Evolutionary conservation across 2,113 vertebrate species (phyloP), one percentile per base, ranked within the genome.

Genomic region (Xiphophorus hellerii): DNA sequence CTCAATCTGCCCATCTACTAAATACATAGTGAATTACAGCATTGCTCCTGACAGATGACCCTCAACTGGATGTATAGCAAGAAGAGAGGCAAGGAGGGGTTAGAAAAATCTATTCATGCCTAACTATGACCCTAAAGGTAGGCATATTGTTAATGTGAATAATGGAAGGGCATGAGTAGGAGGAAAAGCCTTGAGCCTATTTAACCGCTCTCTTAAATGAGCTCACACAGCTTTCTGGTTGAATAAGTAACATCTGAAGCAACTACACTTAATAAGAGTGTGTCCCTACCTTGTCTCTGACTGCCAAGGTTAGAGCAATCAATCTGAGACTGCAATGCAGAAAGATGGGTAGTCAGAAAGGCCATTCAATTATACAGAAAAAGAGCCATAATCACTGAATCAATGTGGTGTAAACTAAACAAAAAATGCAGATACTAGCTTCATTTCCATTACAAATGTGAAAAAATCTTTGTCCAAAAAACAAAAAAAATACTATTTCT

Each of bases 231-330:
- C 65, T 66, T 73, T 72, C 58, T 62, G 62, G 74, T 83, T 79
- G 70, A 64, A 85, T 71, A 65, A 87, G 74, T 68, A 73, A 85
- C 82, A 87, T 86, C 77, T 75, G 67, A 71, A 83, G 78, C 27
- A 28, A 60, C 37, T n/a, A 66, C 65, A 76, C 74, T 82, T 89
- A 82, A 87, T 78, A 71, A 87, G 78, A 88, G 30, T 5, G 54
- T 66, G 71, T 73, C 80, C 74, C 82, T 69, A 29, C 58, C 83
- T 80, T 30, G 20, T 3, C 66, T 70, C 67, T 33, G 54, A 35
- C 76, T 73, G 84, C 84, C 88, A 91, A 85, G 87, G 84, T 87
- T 84, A 81, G 13, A 62, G 71, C 61, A 66, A 87, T 87, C 84
- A 77, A 78, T 84, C 62, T 29, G 61, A 77, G 62, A 68, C 80